Conservation (phyloP, 2,888 invertebrate species). For the Netelia inedita region DNA sequence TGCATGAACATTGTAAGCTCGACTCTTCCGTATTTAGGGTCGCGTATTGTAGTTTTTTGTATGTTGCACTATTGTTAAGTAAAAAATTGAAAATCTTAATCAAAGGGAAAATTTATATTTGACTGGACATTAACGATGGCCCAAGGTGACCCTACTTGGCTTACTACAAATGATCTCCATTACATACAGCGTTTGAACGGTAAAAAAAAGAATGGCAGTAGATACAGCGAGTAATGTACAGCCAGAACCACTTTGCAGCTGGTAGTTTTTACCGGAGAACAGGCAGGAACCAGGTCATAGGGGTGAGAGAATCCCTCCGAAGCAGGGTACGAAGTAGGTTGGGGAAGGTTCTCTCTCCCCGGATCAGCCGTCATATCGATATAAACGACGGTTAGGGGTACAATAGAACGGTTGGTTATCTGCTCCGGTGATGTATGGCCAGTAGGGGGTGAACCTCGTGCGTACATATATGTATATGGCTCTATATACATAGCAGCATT, state of each 20-base stretch:
- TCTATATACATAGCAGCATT: slow-evolving; percentile 41
- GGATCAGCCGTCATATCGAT: slow-evolving; percentile 76
- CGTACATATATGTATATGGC: slow-evolving; percentile 34
- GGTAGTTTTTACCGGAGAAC: slow-evolving; percentile 33
- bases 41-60: too few species aligned
- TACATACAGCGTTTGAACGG: too few species aligned
- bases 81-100: too few species aligned
- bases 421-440: slow-evolving; percentile 75
- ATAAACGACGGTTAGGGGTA: slow-evolving; percentile 76
- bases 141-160: too few species aligned
- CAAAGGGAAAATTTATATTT: too few species aligned
- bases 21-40: too few species aligned
- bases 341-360: slow-evolving; percentile 49
- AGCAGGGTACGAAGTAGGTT: slow-evolving; percentile 22
- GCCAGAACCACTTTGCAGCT: neutral
- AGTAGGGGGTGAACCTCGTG: slow-evolving; percentile 62
- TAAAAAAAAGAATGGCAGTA: neutral
- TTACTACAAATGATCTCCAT: too few species aligned
- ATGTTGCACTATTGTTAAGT: too few species aligned
- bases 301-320: slow-evolving; percentile 17
- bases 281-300: slow-evolving; percentile 4
- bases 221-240: neutral
- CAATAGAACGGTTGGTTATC: slow-evolving; percentile 76
- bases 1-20: too few species aligned
- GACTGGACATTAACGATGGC: too few species aligned